Evolutionary conservation across 92 coral and sea anemone genomes (phyloP).

Genomic region (Epizoanthus ramosus): DNA sequence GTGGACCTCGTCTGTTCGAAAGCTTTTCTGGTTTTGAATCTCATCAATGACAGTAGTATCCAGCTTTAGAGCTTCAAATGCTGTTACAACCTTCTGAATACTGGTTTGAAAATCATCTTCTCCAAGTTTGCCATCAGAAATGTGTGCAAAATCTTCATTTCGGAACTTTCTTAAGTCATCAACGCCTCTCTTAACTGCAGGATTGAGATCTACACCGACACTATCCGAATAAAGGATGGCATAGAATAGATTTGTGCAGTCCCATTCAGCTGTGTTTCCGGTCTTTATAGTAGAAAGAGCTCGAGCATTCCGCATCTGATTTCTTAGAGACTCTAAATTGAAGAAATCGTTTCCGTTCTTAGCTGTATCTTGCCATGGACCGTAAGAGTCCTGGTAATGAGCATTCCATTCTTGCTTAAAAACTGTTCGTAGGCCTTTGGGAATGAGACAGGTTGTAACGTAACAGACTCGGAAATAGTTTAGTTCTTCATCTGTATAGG

Average conservation of each 20-base stretch:
- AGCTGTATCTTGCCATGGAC: constrained; percentile 52
- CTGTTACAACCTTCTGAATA: constrained; percentile 17
- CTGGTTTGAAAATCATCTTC: constrained; percentile 35
- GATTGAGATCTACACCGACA: constrained; percentile 27
- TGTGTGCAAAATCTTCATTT: constrained; percentile 42
- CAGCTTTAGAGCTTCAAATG: constrained; percentile 28
- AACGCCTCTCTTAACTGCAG: not conserved
- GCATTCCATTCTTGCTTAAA: constrained; percentile 61
- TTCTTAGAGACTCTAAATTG: constrained; percentile 16
- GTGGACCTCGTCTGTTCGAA: constrained; percentile 19
- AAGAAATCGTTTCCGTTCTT: constrained; percentile 37
- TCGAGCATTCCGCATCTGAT: constrained; percentile 9
- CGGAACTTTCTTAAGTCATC: constrained; percentile 43
- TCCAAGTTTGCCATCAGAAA: constrained; percentile 26
- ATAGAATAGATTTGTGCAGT: constrained; percentile 50
- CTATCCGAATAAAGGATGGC: constrained; percentile 52
- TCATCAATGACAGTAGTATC: constrained; percentile 11
- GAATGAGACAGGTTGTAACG: constrained; percentile 39
- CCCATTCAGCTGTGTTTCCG: constrained; percentile 57
- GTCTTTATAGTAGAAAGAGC: constrained; percentile 21
- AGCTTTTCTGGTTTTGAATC: constrained; percentile 23
- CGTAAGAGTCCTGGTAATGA: constrained; percentile 33
- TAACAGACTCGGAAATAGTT: constrained; percentile 58
- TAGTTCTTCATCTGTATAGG: constrained; percentile 45
- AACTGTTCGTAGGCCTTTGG: constrained; percentile 52